phyloP scores from a whole-genome alignment of 1,140 invertebrate genomes.

The Aphis gossypii region DNA sequence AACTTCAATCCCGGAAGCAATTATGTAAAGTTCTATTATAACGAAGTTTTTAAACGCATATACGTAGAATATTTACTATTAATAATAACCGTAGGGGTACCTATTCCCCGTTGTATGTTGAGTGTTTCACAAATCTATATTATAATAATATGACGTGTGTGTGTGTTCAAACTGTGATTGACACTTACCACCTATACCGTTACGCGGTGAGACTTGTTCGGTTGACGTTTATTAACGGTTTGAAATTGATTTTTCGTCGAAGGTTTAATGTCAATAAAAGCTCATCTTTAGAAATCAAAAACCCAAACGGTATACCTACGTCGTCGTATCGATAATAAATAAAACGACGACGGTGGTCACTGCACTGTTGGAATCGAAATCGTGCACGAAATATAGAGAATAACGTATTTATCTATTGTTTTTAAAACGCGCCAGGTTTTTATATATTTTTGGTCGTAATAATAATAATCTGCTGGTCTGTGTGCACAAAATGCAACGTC shows the following conservation, averaged over 20 bases:
- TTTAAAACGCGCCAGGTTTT: not conserved
- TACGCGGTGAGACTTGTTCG: not conserved
- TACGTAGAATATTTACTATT: not conserved
- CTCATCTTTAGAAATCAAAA: not conserved
- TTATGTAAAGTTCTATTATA: not conserved
- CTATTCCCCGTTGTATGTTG: not conserved
- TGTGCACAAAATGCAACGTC: slow-evolving; percentile 46
- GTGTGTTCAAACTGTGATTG: not conserved
- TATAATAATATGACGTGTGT: no score
- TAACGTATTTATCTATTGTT: not conserved
- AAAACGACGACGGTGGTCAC: not conserved
- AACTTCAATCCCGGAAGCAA: not conserved
- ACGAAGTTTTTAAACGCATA: not conserved
- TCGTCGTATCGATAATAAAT: not conserved
- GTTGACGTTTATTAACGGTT: not conserved
- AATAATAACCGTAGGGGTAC: not conserved
- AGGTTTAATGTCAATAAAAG: not conserved
- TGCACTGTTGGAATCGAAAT: not conserved
- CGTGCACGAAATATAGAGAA: not conserved
- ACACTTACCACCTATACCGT: not conserved
- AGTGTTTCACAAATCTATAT: not conserved
- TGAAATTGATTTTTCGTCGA: not conserved
- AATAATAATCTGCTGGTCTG: not conserved
- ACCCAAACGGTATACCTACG: not conserved
- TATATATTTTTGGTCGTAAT: not conserved